phyloP scores from a whole-genome alignment of 2,888 invertebrate genomes.

The Clostera curtula region DNA sequence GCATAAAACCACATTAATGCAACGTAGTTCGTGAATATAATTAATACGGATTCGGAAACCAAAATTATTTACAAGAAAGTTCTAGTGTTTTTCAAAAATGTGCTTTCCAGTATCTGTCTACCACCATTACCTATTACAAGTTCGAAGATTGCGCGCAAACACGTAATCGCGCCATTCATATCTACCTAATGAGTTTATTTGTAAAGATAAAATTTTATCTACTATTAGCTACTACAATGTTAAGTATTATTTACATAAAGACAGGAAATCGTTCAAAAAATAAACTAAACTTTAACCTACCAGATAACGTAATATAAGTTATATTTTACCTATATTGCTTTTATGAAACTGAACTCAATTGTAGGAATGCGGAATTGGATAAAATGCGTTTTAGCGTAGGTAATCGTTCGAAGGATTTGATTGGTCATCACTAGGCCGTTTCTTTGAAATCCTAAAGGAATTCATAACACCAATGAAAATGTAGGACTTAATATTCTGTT shows the following conservation, averaged over 20 bases:
- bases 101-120: no score
- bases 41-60: no score
- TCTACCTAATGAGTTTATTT: conserved; percentile 3
- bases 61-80: no score
- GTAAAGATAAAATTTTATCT: conserved; percentile 2
- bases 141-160: conserved; percentile 1
- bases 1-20: no score
- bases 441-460: conserved; percentile 1
- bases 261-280: conserved; percentile 4
- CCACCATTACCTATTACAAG: neutral
- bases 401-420: conserved; percentile 17
- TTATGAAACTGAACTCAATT: conserved; percentile 20
- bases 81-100: no score
- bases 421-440: conserved; percentile 10
- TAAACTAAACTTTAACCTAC: conserved; percentile 7
- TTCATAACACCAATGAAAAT: neutral
- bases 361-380: conserved; percentile 26
- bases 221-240: conserved; percentile 5
- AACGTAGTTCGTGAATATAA: no score
- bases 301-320: conserved; percentile 6
- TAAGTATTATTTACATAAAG: conserved; percentile 6
- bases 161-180: conserved; percentile 2
- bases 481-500: no score
- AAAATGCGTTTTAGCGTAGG: conserved; percentile 16
- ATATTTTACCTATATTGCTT: conserved; percentile 18